Percentiles rank a stretch among this genome's conserved stretches.
phyloP scores from a whole-genome alignment of 2,113 vertebrate species.

The Crotalus horridus region DNA sequence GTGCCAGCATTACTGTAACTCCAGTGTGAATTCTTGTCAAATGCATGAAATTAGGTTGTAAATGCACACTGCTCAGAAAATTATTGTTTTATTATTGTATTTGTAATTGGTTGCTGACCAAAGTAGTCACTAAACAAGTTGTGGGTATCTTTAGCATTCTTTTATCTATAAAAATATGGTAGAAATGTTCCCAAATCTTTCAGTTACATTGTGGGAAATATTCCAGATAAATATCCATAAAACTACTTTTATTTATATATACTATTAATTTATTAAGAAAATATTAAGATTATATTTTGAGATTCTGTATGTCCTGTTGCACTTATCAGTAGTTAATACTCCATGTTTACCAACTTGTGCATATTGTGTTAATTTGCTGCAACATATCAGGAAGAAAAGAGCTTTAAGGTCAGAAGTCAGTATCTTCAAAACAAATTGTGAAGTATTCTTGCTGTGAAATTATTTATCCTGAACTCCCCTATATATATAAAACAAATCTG shows the following conservation, averaged over 20 bases:
- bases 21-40: not conserved
- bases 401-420: conserved; percentile 36
- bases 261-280: not conserved
- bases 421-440: conserved; percentile 33
- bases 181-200: conserved; percentile 65
- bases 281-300: conserved; percentile 28
- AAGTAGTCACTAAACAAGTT: not conserved
- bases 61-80: not conserved
- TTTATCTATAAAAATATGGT: conserved; percentile 65
- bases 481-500: conserved; percentile 33
- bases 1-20: not conserved
- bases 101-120: not conserved
- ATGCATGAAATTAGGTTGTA: not conserved
- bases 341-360: conserved; percentile 65
- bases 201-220: conserved; percentile 67
- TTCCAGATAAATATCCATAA: not conserved
- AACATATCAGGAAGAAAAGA: conserved; percentile 25
- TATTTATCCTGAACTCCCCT: conserved; percentile 7
- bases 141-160: conserved; percentile 66
- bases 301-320: conserved; percentile 72
- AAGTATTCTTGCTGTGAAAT: conserved; percentile 28
- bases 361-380: conserved; percentile 20
- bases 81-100: not conserved
- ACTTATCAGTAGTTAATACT: conserved; percentile 59
- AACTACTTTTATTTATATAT: not conserved